Base-by-base conservation (phyloP, 30 jellyfish, hydroid and myxozoan genomes). In the Aurelia aurita region DNA sequence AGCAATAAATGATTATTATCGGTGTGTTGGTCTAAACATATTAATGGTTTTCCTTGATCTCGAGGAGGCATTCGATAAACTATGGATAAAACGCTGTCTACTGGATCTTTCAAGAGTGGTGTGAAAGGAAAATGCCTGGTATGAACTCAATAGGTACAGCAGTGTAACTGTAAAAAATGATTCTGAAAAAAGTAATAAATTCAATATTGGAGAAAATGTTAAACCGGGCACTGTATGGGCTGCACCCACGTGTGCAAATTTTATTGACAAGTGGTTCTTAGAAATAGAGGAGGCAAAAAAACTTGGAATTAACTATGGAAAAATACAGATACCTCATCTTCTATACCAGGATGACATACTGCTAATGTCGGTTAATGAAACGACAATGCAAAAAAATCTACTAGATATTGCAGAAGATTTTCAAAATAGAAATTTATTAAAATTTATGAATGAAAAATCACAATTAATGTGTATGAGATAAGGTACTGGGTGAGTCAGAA, bases 51-150 rank as follows among this genome's bases (percentile, higher is more conserved):
- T 47, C 59, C 59, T 47, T 47, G 59, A 47, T 47, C 59, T 47
- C 59, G 59, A 47, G 59, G 16, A 47, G 59, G 59, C 59, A 47
- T 47, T 47, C 16, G 59, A 47, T 47, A 47, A 47, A 47, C 59
- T 47, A 47, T 47, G 59, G 59, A 47, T 47, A 16, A 47, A 47
- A 16, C 59, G 59, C 59, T 47, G 59, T 47, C 59, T 47, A 47
- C 59, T 47, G 16, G 59, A 47, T 47, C 59, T 47, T 47, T 47
- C 59, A 47, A 47, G 59, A 47, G 59, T 47, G 59, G 59, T 47
- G 59, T 47, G 59, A 47, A 47, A 47, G 59, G 59, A 47, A 47
- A 47, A 47, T 47, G 59, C 59, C 59, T 47, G 59, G 59, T 47
- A 47, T 47, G 59, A 47, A 47, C 59, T 47, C 59, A 47, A 47